Evolutionary conservation across 2,888 invertebrate genomes (phyloP).

Genomic region (Barypeithes pellucidus): DNA sequence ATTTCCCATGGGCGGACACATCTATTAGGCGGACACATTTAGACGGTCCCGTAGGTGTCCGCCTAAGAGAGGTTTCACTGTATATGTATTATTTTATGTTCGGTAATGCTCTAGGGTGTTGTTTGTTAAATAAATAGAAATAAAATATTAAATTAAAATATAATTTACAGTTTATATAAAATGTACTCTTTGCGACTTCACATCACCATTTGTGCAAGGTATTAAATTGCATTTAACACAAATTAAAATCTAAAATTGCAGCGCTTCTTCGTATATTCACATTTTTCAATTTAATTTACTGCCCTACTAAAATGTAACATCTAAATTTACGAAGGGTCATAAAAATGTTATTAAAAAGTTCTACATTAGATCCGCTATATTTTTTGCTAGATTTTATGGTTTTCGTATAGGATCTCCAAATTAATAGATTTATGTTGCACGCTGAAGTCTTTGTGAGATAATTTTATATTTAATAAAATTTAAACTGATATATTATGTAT

Average conservation of each 20-base stretch:
- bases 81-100: too few relatives aligned
- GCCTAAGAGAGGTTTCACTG: too few relatives aligned
- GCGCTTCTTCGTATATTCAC: conserved; percentile 22
- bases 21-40: too few relatives aligned
- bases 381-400: not conserved
- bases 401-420: not conserved
- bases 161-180: not conserved
- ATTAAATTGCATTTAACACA: conserved; percentile 25
- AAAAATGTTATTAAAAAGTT: conserved; percentile 4
- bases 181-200: not conserved
- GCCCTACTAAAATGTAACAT: conserved; percentile 14
- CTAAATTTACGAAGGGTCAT: not conserved
- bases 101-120: too few relatives aligned
- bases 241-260: conserved; percentile 35
- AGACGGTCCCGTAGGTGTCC: too few relatives aligned
- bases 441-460: not conserved
- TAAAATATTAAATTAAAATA: not conserved
- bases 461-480: not conserved
- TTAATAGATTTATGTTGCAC: not conserved
- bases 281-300: conserved; percentile 30
- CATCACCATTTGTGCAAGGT: conserved; percentile 2
- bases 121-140: too few relatives aligned
- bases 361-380: not conserved
- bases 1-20: too few relatives aligned
- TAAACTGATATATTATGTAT: too few relatives aligned